A percentile compares a stretch with the other conserved stretches of the same genome.
phyloP scores from a whole-genome alignment of 2,113 vertebrate genomes.

The Grantiella picta region DNA sequence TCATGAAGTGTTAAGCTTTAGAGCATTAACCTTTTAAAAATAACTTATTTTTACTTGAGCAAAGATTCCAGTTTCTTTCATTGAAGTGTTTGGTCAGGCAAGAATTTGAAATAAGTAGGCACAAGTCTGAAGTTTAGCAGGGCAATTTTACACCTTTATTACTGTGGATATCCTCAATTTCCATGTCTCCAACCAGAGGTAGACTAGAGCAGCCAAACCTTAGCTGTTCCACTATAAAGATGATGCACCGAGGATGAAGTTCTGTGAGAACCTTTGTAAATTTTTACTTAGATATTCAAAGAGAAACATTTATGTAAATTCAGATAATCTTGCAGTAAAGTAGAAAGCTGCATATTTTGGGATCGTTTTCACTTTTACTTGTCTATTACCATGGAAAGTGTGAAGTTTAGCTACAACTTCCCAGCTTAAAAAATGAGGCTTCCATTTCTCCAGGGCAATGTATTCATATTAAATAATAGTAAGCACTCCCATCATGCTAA shows the following conservation, averaged over 20 bases:
- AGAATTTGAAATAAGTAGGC: not conserved
- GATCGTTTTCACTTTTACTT: not conserved
- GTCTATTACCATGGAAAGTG: not conserved
- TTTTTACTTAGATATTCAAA: not conserved
- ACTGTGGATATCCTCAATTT: not conserved
- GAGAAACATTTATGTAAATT: not conserved
- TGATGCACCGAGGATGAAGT: not conserved
- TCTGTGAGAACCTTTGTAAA: not conserved
- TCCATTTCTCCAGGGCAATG: not conserved
- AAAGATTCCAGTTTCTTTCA: not conserved
- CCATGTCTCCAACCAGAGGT: not conserved
- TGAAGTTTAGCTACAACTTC: not conserved
- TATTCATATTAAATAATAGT: not conserved
- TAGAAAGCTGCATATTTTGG: not conserved
- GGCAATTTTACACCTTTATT: not conserved
- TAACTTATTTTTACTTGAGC: not conserved
- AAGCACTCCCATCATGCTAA: not conserved
- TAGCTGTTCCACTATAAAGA: not conserved
- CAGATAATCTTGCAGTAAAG: not conserved
- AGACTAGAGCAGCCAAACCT: not conserved
- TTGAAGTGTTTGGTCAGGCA: not conserved
- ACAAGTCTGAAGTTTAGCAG: not conserved
- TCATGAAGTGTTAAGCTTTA: not conserved
- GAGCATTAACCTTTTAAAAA: not conserved
- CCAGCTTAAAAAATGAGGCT: not conserved